phyloP scores from a whole-genome alignment of 2,888 invertebrate species.

The Ligdia adustata region DNA sequence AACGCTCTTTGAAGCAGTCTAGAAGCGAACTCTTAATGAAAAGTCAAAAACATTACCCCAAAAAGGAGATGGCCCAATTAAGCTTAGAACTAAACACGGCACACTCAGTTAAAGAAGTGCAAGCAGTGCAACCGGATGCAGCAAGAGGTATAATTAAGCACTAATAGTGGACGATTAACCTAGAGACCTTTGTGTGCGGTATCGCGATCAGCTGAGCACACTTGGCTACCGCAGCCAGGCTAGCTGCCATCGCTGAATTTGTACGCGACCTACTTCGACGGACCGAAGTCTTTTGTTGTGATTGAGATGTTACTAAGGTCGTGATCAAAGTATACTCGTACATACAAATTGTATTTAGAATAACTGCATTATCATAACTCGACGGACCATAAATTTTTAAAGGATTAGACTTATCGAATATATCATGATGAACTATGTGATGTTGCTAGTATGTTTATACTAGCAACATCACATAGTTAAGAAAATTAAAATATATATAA shows the following conservation, averaged over 20 bases:
- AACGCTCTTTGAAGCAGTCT: too few relatives aligned
- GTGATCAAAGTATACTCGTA: too few relatives aligned
- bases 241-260: conserved; percentile 48
- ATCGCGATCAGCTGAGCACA: conserved; percentile 70
- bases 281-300: conserved; percentile 6
- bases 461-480: too few relatives aligned
- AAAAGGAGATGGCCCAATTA: background rate
- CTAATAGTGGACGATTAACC: conserved; percentile 65
- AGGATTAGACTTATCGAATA: too few relatives aligned
- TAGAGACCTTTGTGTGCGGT: conserved; percentile 72
- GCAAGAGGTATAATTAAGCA: conserved; percentile 51
- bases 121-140: conserved; percentile 29
- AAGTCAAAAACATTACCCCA: too few relatives aligned
- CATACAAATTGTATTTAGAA: too few relatives aligned
- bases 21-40: too few relatives aligned
- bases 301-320: background rate
- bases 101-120: conserved; percentile 22
- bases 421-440: too few relatives aligned
- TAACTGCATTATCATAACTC: too few relatives aligned
- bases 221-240: conserved; percentile 49
- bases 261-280: conserved; percentile 49
- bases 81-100: background rate
- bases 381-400: too few relatives aligned
- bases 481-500: too few relatives aligned
- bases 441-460: too few relatives aligned